These are phyloP conservation scores for Hyperopisus bebe DNA, from an alignment of 2,113 vertebrate species.

Conservation along the genomic window DNA sequence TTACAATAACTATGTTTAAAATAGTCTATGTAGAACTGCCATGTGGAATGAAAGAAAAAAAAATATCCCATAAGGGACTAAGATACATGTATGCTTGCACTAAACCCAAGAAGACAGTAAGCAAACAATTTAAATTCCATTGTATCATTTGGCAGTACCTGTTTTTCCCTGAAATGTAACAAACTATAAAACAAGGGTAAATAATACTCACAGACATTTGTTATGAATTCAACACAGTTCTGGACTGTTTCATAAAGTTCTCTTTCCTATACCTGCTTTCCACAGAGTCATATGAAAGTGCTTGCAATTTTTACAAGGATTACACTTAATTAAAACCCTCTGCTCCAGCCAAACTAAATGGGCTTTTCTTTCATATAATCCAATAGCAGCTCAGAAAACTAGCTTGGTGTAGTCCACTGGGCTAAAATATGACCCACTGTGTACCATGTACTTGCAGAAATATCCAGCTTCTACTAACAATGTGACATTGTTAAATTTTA, in stretches of 20 bases:
- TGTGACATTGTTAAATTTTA: neutral
- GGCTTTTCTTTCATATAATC: constrained; percentile 55
- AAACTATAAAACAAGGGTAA: neutral
- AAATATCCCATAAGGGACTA: neutral
- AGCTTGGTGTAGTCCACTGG: neutral
- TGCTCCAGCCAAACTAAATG: constrained; percentile 51
- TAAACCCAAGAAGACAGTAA: neutral
- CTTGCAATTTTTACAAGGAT: constrained; percentile 64
- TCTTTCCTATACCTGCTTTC: constrained; percentile 38
- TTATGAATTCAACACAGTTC: neutral
- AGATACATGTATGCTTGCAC: neutral
- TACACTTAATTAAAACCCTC: constrained; percentile 55
- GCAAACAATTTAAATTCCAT: neutral
- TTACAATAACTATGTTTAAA: neutral
- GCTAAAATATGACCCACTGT: constrained; percentile 10
- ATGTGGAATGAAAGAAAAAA: neutral
- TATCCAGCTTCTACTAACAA: constrained; percentile 1
- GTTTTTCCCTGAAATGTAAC: neutral
- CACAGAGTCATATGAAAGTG: constrained; percentile 65
- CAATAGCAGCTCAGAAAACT: constrained; percentile 38
- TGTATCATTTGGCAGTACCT: neutral
- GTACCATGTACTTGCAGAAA: neutral
- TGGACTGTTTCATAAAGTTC: constrained; percentile 9
- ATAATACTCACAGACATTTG: constrained; percentile 56
- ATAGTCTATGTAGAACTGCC: neutral